Conservation (phyloP, 2,797 vertebrate species). For the Molossus molossus region DNA sequence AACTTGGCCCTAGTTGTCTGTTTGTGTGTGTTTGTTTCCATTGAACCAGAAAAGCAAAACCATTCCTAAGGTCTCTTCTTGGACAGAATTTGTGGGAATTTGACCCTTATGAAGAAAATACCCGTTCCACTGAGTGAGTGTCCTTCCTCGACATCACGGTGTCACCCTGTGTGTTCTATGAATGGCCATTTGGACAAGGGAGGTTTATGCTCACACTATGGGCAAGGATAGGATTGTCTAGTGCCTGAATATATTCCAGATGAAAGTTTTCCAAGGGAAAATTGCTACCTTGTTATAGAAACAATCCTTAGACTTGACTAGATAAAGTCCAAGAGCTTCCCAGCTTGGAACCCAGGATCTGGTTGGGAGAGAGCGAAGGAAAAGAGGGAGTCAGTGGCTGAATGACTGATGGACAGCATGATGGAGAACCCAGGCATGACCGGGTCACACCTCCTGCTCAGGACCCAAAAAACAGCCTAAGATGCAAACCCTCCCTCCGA, state of each 20-base stretch:
- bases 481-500: too few relatives aligned
- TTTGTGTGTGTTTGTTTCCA: not conserved
- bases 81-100: not conserved
- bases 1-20: not conserved
- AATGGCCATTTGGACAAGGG: not conserved
- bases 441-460: not conserved
- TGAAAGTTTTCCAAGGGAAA: not conserved
- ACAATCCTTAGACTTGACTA: not conserved
- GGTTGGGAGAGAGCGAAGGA: not conserved
- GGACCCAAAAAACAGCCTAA: not conserved
- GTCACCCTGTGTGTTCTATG: not conserved
- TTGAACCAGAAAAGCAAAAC: not conserved
- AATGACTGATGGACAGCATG: not conserved
- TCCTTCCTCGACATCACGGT: too few relatives aligned
- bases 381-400: not conserved
- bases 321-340: constrained; percentile 8
- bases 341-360: not conserved
- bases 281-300: not conserved
- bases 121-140: too few relatives aligned
- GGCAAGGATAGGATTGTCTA: not conserved
- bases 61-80: not conserved
- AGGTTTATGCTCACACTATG: not conserved
- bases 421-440: not conserved
- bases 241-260: not conserved
- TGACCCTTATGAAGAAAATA: not conserved